phyloP scores from a whole-genome alignment of 2,888 invertebrate genomes.

The Tetrapedia diversipes region DNA sequence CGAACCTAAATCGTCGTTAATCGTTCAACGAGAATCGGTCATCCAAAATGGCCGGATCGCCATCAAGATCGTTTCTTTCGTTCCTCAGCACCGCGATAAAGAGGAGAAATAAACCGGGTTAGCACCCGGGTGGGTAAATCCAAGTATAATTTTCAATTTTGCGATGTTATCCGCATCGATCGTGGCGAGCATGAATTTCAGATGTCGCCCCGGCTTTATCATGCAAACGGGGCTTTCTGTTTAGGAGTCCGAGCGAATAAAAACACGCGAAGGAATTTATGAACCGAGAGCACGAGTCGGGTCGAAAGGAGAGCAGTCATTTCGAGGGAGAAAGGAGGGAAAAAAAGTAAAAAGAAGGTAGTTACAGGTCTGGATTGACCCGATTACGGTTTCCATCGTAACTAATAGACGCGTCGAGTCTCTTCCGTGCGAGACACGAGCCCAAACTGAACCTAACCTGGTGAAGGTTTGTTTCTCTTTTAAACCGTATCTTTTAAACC shows the following conservation, averaged over 20 bases:
- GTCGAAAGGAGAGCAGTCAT: constrained; percentile 6
- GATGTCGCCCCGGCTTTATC: constrained; percentile 49
- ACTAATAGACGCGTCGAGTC: no score
- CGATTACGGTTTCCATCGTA: no score
- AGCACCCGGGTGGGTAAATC: background rate
- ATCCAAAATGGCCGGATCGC: background rate
- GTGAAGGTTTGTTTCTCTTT: no score
- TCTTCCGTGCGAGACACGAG: no score
- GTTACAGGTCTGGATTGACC: no score
- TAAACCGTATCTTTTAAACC: no score
- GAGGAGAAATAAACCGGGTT: background rate
- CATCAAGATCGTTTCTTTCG: no score
- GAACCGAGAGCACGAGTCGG: constrained; percentile 42
- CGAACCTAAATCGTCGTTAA: background rate
- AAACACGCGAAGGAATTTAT: constrained; percentile 57
- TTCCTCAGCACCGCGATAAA: background rate
- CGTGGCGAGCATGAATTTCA: constrained; percentile 49
- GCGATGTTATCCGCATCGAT: constrained; percentile 55
- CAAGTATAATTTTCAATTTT: constrained; percentile 53
- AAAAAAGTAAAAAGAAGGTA: no score
- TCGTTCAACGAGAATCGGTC: background rate
- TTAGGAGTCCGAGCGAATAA: constrained; percentile 53
- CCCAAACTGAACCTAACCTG: no score
- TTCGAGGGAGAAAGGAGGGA: no score
- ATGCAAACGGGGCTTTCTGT: constrained; percentile 55